A percentile compares a stretch with the other conserved stretches of the same genome.
These are phyloP conservation scores for Netelia melanura DNA, from an alignment of 2,888 invertebrate species.

Conservation along the genomic window DNA sequence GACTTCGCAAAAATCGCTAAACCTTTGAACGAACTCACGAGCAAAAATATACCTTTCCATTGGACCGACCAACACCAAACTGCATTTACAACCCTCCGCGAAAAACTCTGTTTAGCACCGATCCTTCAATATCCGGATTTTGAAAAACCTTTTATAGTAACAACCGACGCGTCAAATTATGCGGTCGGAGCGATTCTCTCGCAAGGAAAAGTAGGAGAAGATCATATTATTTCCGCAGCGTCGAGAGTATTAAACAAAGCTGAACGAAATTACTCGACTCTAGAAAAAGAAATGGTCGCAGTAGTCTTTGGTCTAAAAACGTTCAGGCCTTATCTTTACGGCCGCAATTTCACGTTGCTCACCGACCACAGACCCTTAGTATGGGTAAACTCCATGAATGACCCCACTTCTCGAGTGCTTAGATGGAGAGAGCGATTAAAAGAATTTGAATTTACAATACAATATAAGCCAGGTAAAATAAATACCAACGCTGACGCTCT, in stretches of 20 bases:
- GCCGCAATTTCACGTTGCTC: neutral
- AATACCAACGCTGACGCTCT: slow-evolving; percentile 9
- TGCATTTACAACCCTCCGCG: too few species aligned
- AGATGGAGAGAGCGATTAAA: slow-evolving; percentile 32
- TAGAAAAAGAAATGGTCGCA: slow-evolving; percentile 13
- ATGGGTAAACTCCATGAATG: slow-evolving; percentile 28
- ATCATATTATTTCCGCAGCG: too few species aligned
- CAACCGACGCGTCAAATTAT: neutral
- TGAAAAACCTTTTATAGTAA: neutral
- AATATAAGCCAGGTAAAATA: slow-evolving; percentile 11
- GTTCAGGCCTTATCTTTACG: too few species aligned
- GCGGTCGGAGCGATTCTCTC: too few species aligned
- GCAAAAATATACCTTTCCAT: neutral
- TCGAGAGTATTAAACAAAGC: too few species aligned
- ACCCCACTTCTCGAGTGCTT: slow-evolving; percentile 21
- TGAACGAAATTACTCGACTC: too few species aligned
- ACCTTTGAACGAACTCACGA: neutral
- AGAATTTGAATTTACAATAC: slow-evolving; percentile 8
- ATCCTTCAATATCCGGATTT: neutral
- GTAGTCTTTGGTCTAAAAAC: neutral
- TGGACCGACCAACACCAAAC: neutral
- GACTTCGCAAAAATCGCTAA: neutral
- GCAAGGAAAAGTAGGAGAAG: too few species aligned
- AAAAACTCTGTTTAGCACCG: neutral
- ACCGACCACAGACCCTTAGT: slow-evolving; percentile 32